Percentiles rank a stretch among this genome's conserved stretches.
Evolutionary conservation across 2,888 invertebrate genomes (phyloP).

Genomic region (Celastrina argiolus): DNA sequence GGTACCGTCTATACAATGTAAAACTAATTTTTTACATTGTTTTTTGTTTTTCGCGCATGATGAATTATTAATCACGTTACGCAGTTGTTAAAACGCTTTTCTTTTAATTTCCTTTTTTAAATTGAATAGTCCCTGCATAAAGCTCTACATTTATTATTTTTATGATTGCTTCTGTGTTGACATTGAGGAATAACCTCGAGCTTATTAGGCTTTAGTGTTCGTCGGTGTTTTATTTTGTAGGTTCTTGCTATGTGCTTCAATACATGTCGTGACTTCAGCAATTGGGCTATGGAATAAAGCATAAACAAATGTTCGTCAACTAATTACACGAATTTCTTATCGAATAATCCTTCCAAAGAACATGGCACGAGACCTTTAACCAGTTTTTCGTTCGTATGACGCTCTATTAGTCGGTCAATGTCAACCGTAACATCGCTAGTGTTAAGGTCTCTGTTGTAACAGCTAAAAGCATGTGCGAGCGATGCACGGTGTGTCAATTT

Average conservation of each 20-base stretch:
- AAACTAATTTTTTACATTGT: not conserved
- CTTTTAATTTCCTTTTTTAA: not conserved
- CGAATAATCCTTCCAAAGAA: slow-evolving; percentile 14
- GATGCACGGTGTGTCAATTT: slow-evolving; percentile 32
- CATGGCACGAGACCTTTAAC: slow-evolving; percentile 20
- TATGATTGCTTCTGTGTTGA: not conserved
- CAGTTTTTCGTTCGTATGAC: slow-evolving; percentile 20
- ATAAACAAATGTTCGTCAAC: not conserved
- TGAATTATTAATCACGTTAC: not conserved
- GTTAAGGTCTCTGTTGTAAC: slow-evolving; percentile 29
- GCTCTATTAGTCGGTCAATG: slow-evolving; percentile 57
- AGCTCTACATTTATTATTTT: not conserved
- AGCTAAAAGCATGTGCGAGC: slow-evolving; percentile 27
- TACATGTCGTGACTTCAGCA: not conserved
- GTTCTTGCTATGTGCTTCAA: not conserved
- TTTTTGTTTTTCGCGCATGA: not conserved
- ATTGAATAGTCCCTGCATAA: not conserved
- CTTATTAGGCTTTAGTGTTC: slow-evolving; percentile 4
- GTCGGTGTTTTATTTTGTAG: not conserved
- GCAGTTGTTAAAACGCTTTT: not conserved
- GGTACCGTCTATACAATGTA: not conserved
- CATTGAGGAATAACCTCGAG: not conserved
- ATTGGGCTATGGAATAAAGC: not conserved
- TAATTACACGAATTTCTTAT: slow-evolving; percentile 8
- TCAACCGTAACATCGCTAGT: slow-evolving; percentile 48